phyloP scores from a whole-genome alignment of 2,888 invertebrate species.

The Ellobium chinense region DNA sequence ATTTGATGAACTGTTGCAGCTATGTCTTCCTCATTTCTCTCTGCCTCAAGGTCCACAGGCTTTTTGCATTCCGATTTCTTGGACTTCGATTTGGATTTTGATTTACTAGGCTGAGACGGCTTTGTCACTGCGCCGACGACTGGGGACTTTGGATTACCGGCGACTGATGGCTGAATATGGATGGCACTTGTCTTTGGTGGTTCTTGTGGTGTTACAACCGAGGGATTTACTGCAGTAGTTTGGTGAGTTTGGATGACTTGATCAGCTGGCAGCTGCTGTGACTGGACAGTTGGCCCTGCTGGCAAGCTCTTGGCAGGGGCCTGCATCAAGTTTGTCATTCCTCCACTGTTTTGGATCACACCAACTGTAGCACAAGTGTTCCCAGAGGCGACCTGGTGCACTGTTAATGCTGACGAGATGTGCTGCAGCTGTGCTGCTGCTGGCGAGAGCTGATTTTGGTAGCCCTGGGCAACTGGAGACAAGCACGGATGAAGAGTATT shows the following conservation, averaged over 20 bases:
- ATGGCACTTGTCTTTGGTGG: neutral
- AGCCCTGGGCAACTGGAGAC: slow-evolving; percentile 31
- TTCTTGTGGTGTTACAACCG: neutral
- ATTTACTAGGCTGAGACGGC: slow-evolving; percentile 10
- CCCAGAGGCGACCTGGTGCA: slow-evolving; percentile 20
- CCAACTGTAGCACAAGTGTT: slow-evolving; percentile 16
- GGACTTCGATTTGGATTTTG: slow-evolving; percentile 41
- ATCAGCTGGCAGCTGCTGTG: slow-evolving; percentile 17
- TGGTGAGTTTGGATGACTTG: neutral
- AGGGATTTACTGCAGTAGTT: neutral
- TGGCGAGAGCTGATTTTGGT: slow-evolving; percentile 30
- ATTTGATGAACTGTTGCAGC: slow-evolving; percentile 42
- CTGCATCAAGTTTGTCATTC: slow-evolving; percentile 19
- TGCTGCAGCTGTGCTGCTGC: slow-evolving; percentile 37
- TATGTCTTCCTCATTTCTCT: slow-evolving; percentile 44
- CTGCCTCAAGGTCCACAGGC: slow-evolving; percentile 23
- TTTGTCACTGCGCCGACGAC: neutral
- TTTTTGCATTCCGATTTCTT: slow-evolving; percentile 44
- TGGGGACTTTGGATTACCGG: neutral
- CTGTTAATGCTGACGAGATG: slow-evolving; percentile 30
- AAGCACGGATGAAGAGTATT: slow-evolving; percentile 30
- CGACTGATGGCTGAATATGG: neutral
- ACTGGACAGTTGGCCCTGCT: neutral
- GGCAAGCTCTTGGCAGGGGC: slow-evolving; percentile 7
- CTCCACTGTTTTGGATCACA: slow-evolving; percentile 13